These are phyloP conservation scores for Bujurquina vittata DNA, from an alignment of 2,113 vertebrate genomes.

Conservation along the genomic window DNA sequence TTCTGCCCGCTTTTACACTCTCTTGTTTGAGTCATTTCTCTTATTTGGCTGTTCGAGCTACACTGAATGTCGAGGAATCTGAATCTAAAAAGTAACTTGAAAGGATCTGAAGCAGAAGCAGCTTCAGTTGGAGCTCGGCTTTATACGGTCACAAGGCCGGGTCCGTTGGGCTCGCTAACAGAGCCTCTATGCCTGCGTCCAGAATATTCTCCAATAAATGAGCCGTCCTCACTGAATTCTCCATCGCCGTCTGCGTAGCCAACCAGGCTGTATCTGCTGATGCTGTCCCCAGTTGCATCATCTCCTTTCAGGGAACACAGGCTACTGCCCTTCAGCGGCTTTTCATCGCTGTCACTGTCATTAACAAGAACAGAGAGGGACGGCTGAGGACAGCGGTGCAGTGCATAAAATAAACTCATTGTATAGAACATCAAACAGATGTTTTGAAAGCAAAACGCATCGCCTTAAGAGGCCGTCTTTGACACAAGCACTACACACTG, in stretches of 20 bases:
- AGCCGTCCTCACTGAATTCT: slow-evolving; percentile 81
- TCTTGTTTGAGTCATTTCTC: slow-evolving; percentile 32
- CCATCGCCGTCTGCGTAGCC: slow-evolving; percentile 66
- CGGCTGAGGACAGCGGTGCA: slow-evolving; percentile 42
- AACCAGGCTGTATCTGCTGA: slow-evolving; percentile 72
- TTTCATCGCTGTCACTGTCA: slow-evolving; percentile 78
- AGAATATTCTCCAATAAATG: slow-evolving; percentile 81
- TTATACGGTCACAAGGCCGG: slow-evolving; percentile 50
- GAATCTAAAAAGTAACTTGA: slow-evolving; percentile 22
- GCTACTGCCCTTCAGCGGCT: slow-evolving; percentile 71
- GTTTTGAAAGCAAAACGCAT: background rate
- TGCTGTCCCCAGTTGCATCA: slow-evolving; percentile 48
- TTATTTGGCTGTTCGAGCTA: slow-evolving; percentile 21
- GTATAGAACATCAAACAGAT: slow-evolving; percentile 21
- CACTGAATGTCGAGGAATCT: slow-evolving; percentile 22
- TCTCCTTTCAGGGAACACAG: slow-evolving; percentile 47
- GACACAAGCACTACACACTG: background rate
- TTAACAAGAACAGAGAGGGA: slow-evolving; percentile 52
- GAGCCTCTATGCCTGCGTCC: slow-evolving; percentile 49
- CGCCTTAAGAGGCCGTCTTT: background rate
- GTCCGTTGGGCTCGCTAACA: slow-evolving; percentile 57
- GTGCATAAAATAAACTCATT: slow-evolving; percentile 31
- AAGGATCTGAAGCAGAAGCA: slow-evolving; percentile 29
- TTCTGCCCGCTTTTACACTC: slow-evolving; percentile 5
- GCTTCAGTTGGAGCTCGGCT: slow-evolving; percentile 17